phyloP scores from a whole-genome alignment of 2,797 vertebrate genomes.

The Scleropages formosus region DNA sequence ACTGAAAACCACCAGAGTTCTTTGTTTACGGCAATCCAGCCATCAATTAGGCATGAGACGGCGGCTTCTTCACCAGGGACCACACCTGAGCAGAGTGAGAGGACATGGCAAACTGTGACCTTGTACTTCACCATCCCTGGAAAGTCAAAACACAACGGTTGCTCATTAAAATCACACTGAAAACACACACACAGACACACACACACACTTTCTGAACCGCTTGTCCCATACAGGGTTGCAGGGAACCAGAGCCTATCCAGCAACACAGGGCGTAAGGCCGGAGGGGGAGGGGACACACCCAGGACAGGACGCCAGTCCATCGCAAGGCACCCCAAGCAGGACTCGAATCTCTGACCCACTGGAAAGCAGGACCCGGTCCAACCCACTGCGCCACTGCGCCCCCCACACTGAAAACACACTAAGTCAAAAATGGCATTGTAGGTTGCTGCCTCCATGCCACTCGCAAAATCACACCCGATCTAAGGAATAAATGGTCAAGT shows the following conservation, averaged over 20 bases:
- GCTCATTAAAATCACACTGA: conserved; percentile 2
- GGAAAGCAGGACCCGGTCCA: no score
- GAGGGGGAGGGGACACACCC: no score
- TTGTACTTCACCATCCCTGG: background rate
- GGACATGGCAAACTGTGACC: background rate
- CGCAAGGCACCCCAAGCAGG: no score
- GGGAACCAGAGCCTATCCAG: no score
- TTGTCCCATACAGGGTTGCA: no score
- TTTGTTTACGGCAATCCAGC: background rate
- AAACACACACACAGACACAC: no score
- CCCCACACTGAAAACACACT: background rate
- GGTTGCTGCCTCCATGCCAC: background rate
- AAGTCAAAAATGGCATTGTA: background rate
- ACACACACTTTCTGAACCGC: no score
- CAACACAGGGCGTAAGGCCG: no score
- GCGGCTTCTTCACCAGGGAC: background rate
- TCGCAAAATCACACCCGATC: background rate
- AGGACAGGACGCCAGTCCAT: no score
- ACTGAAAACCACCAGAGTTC: no score
- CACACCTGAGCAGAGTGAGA: background rate
- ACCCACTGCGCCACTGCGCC: no score
- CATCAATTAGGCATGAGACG: background rate
- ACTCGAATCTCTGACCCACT: no score
- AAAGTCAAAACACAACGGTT: background rate
- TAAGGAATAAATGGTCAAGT: background rate